Evolutionary conservation across 2,888 invertebrate genomes (phyloP), one percentile per base, ranked within the genome.

Genomic region (Diloba caeruleocephala): DNA sequence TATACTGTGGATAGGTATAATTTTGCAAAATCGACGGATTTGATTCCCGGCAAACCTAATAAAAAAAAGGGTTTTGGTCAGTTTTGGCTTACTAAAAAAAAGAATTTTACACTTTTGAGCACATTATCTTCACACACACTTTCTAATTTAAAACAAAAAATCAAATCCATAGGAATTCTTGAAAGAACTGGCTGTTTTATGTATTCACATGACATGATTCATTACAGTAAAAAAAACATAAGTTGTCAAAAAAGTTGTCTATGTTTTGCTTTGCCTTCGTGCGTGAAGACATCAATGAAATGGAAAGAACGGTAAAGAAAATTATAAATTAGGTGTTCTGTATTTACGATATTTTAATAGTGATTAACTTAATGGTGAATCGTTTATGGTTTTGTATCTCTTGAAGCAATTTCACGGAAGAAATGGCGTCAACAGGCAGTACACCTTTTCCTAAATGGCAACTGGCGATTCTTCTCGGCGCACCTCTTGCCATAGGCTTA

Each of bases 401-500:
- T 71, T 74, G 60, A 80, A 78, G 69, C 64, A 69, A 61, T 76
- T 78, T 58, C 55, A 42, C 41, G 49, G 52, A 72, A 75, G 83
- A 76, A 67, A 93, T 93, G 92, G 88, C 90, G 70, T 93, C 93
- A 63, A 93, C 94, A 52, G 94, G 94, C 74, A 93, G 94, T 81
- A 93, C 94, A 84, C 94, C 95, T 43, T 93, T 96, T 88, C 95
- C 96, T 71, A 97, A 96, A 94, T 98, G 98, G 97, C 97, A 98
- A 94, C 93, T 98, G 78, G 98, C 97, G 57, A 93, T 98, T 60
- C 95, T 96, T 55, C 94, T 98, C 63, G 97, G 98, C 72, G 96
- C 97, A 64, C 97, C 97, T 77, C 94, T 98, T 71, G 97, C 96
- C 54, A 94, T 97, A 49, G 98, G 98, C 51, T 89, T 98, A 80